Evolutionary conservation across 2,113 vertebrate genomes (phyloP), one percentile per base, ranked within the genome.

Genomic region (Pipa parva): DNA sequence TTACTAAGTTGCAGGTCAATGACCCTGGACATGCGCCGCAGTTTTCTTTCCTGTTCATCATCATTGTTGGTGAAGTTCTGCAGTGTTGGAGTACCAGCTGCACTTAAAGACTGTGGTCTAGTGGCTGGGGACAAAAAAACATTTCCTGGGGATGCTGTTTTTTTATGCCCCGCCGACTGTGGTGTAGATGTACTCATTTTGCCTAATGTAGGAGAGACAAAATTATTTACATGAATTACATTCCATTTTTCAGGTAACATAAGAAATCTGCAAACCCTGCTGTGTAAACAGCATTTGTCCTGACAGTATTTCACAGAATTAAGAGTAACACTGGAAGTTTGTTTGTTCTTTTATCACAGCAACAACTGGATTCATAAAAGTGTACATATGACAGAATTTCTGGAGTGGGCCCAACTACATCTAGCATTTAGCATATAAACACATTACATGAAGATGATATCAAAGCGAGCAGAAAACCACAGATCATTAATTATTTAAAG

Each of bases 41-140:
- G 92, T 45, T 87, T 77, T 29, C 91, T 85, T 62, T 98, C 95
- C 63, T 74, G 79, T 31, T 97, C 94, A 3, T 98, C 95, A 1
- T 98, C 93, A 6, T 97, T 98, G 10, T 86, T 79, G 0, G 91
- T 89, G 25, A 94, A 92, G 22, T 87, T 84, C 0, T 86, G 72
- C 18, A 94, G 73, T 22, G 89, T 80, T 0, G 92, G 87, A 1
- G 89, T 91, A 59, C 89, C 86, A 28, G 71, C 2, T 25, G 22
- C 17, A 22, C 25, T 73, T 2, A 82, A 69, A 0, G 77, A 0
- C 5, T 80, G 77, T 22, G 76, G 75, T 56, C 17, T 71, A 13
- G 84, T 75, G 8, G 73, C 73, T 1, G 88, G 81, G 5, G 81
- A 80, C 1, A 82, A 25, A 56, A 76, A 80, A 1, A 28, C 29